A percentile compares a stretch with the other conserved stretches of the same genome.
Conservation (phyloP, 1,140 invertebrate genomes). For the Ostrea edulis region DNA sequence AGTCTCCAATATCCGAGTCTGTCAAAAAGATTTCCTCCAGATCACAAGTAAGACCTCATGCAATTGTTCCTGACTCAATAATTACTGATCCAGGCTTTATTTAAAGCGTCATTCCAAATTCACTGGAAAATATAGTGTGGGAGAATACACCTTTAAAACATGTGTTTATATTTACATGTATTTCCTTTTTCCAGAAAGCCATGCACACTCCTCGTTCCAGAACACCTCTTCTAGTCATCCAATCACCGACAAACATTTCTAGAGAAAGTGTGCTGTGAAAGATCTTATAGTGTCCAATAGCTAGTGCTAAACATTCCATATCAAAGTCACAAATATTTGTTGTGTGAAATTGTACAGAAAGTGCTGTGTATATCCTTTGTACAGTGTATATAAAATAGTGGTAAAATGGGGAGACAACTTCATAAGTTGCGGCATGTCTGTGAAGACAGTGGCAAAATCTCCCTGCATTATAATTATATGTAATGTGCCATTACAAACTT, state of each 20-base stretch:
- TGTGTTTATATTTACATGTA: background rate
- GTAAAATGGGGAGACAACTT: background rate
- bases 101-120: background rate
- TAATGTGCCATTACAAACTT: conserved; percentile 6
- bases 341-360: conserved; percentile 1
- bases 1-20: conserved; percentile 60
- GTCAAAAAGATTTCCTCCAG: conserved; percentile 48
- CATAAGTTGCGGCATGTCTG: too few relatives aligned
- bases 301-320: conserved; percentile 25
- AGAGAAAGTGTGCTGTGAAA: conserved; percentile 57
- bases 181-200: conserved; percentile 57
- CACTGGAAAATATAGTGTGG: too few relatives aligned
- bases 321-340: background rate
- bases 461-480: background rate
- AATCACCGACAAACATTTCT: conserved; percentile 52
- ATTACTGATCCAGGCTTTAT: background rate
- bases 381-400: background rate
- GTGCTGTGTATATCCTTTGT: conserved; percentile 31
- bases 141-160: background rate
- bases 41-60: conserved; percentile 16
- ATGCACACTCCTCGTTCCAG: conserved; percentile 60
- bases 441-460: background rate
- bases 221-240: conserved; percentile 55
- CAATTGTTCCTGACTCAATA: background rate
- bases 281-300: background rate